A percentile compares a stretch with the other conserved stretches of the same genome.
Conservation (phyloP, 2,113 vertebrate genomes). For the Thamnophis sirtalis region DNA sequence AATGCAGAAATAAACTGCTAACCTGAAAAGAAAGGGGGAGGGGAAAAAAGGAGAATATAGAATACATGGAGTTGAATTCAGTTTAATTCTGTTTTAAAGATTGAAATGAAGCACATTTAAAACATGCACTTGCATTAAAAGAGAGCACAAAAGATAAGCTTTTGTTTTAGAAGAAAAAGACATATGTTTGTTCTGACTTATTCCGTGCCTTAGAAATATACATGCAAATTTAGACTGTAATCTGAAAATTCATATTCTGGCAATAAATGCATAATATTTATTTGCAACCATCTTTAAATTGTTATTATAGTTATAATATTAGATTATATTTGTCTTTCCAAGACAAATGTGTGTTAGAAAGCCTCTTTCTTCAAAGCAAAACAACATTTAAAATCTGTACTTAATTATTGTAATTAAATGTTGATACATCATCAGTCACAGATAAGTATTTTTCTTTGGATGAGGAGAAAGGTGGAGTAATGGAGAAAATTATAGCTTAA, state of each 20-base stretch:
- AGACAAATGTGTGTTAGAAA: constrained; percentile 3
- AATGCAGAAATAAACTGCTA: constrained; percentile 98
- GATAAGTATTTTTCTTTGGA: constrained; percentile 18
- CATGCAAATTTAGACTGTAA: constrained; percentile 39
- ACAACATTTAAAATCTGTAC: constrained; percentile 20
- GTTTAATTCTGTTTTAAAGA: constrained; percentile 78
- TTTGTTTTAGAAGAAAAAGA: constrained; percentile 52
- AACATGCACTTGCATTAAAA: constrained; percentile 66
- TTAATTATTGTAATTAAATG: not conserved
- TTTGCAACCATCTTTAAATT: not conserved
- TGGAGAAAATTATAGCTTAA: constrained; percentile 33
- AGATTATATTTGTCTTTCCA: constrained; percentile 26
- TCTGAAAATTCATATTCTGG: constrained; percentile 36
- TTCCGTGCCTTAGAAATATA: constrained; percentile 40
- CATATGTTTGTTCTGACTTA: constrained; percentile 48
- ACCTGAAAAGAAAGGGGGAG: constrained; percentile 82
- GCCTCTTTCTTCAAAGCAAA: constrained; percentile 19
- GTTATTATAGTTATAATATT: constrained; percentile 4
- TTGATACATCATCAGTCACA: constrained; percentile 30
- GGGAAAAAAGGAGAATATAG: constrained; percentile 70
- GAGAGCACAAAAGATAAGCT: constrained; percentile 52
- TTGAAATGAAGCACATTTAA: constrained; percentile 72
- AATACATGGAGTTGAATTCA: constrained; percentile 76
- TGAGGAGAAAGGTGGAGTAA: constrained; percentile 24
- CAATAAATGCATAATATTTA: constrained; percentile 43